Percentiles rank a stretch among this genome's conserved stretches.
These are phyloP conservation scores for Tanytarsus gracilentus DNA, from an alignment of 2,888 invertebrate species.

Conservation along the genomic window DNA sequence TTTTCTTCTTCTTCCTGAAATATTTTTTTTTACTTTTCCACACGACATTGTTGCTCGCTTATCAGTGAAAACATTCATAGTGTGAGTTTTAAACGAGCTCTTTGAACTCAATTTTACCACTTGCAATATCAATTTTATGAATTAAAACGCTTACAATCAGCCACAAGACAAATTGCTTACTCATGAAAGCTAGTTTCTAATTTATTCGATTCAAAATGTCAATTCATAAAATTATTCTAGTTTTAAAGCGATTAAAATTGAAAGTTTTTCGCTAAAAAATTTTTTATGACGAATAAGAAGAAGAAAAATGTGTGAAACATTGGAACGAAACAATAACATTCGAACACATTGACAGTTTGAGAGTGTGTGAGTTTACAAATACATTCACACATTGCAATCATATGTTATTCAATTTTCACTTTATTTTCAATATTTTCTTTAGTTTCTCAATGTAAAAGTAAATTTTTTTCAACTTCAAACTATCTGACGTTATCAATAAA, in stretches of 20 bases:
- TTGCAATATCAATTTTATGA: constrained; percentile 1
- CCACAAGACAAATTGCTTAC: neutral
- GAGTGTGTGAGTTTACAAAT: constrained; percentile 12
- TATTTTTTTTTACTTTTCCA: no score
- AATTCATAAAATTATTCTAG: neutral
- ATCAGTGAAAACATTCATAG: neutral
- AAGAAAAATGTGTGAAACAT: neutral
- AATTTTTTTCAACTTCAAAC: neutral
- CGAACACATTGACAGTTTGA: neutral
- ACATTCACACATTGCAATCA: neutral
- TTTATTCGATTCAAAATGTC: neutral
- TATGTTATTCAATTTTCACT: constrained; percentile 27
- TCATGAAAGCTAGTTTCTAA: neutral
- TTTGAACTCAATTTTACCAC: no score
- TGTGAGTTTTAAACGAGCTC: no score
- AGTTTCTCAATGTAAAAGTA: constrained; percentile 2
- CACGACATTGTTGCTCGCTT: neutral
- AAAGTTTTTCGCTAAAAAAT: no score
- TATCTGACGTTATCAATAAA: no score
- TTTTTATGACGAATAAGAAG: no score
- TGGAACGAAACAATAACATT: constrained; percentile 2
- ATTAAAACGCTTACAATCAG: neutral
- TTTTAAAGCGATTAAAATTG: no score
- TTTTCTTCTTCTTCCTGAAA: no score
- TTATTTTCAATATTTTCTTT: constrained; percentile 22